Evolutionary conservation across 1,140 invertebrate species (phyloP), one percentile per base, ranked within the genome.

Genomic region (Grapholita molesta): DNA sequence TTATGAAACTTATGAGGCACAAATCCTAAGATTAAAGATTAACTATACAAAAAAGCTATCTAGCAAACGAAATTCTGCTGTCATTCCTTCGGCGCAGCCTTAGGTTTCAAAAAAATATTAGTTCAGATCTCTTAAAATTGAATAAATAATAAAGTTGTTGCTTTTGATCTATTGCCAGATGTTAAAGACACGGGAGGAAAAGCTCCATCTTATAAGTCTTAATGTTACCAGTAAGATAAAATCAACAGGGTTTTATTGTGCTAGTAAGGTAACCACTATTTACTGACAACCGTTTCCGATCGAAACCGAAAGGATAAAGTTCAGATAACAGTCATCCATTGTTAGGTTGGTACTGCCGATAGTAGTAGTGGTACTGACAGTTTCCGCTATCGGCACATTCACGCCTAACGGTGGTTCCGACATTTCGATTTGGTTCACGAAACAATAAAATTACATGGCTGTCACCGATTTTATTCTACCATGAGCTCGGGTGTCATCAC

Each of bases 401-500:
- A 80, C 83, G 80, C 73, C 75, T 89, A 90, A 90, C 88, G 84
- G 84, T 86, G 67, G 77, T 77, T 82, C 72, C 64, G 71, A 77
- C 80, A 75, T 81, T 83, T 80, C 76, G 83, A 86, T 84, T 74
- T 84, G 84, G 82, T 88, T 83, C 81, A 83, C 74, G 77, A 80
- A 86, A 85, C 83, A 84, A 88, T 88, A 83, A 84, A 86, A 86
- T 82, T 79, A 78, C 75, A 67, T 15, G 70, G 68, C 68, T 73
- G 75, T 73, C 71, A 75, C 71, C 70, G 66, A 75, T 80, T 78
- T 74, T 70, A 79, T 82, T 80, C 73, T 67, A 72, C 72, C 71
- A 70, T 78, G 74, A 71, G 70, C 67, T 75, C 70, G 66, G 70
- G 73, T 78, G 76, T 82, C 82, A 82, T 78, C 76, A 80, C 70